Evolutionary conservation across 35 echinoderm and acorn worm genomes (phyloP).

Genomic region (Apostichopus californicus): DNA sequence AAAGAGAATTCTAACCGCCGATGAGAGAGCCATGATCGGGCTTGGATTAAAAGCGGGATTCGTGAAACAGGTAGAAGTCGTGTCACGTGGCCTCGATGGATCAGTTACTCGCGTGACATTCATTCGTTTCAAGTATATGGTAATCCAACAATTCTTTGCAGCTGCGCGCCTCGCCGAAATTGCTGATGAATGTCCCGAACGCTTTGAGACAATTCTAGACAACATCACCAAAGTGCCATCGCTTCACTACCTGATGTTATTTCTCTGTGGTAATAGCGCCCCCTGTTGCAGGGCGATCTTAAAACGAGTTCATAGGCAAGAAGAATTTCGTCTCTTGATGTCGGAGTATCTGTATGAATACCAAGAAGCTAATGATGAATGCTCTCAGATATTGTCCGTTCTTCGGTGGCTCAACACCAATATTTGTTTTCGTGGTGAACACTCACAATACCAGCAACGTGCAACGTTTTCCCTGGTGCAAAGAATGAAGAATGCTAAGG

Average conservation of each 20-base stretch:
- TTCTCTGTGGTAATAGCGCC: slow-evolving; percentile 30
- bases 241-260: slow-evolving; percentile 16
- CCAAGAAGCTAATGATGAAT: neutral
- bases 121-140: slow-evolving; percentile 35
- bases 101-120: neutral
- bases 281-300: slow-evolving; percentile 9
- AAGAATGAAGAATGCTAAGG: slow-evolving; percentile 41
- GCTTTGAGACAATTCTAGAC: slow-evolving; percentile 1
- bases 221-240: neutral
- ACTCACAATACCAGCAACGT: slow-evolving; percentile 30
- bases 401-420: slow-evolving; percentile 8
- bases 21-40: slow-evolving; percentile 40
- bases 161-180: slow-evolving; percentile 9
- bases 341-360: slow-evolving; percentile 43
- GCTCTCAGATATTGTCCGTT: neutral
- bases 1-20: slow-evolving; percentile 17
- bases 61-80: slow-evolving; percentile 1
- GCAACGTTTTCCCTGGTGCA: slow-evolving; percentile 24
- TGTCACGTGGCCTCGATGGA: neutral
- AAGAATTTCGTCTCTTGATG: neutral
- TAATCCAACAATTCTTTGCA: slow-evolving; percentile 40
- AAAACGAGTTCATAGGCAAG: neutral
- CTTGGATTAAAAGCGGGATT: slow-evolving; percentile 18
- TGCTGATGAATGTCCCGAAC: neutral
- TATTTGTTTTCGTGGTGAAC: neutral